Conservation (phyloP, 1,140 invertebrate genomes). For the Diprion similis region DNA sequence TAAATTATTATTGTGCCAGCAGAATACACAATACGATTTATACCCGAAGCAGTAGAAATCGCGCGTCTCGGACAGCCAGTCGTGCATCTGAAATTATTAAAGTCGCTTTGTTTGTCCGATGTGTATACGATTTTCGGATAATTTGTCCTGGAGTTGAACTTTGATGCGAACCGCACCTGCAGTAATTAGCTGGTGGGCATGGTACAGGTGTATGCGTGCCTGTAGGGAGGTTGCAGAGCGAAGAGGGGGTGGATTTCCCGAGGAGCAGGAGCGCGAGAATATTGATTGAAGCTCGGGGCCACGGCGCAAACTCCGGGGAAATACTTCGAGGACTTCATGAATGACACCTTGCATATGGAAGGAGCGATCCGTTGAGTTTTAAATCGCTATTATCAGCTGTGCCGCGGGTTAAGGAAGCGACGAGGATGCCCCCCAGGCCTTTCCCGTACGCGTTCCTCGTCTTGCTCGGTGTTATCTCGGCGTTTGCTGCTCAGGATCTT, state of each 20-base stretch:
- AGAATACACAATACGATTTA: too few relatives aligned
- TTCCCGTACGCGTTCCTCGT: background rate
- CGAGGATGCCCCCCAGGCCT: conserved; percentile 6
- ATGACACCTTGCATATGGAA: conserved; percentile 7
- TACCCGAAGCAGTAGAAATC: too few relatives aligned
- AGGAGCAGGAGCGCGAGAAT: background rate
- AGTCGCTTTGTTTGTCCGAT: too few relatives aligned
- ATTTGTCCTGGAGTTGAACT: too few relatives aligned
- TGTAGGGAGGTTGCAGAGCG: too few relatives aligned
- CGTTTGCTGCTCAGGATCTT: background rate
- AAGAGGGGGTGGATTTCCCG: background rate
- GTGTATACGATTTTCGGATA: too few relatives aligned
- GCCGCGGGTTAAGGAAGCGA: conserved; percentile 6
- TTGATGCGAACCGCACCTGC: too few relatives aligned
- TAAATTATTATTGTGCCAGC: too few relatives aligned
- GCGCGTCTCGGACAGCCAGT: too few relatives aligned
- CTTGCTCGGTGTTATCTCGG: background rate
- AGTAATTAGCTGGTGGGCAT: too few relatives aligned
- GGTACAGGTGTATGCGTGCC: too few relatives aligned
- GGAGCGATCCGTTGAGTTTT: background rate
- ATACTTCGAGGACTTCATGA: background rate
- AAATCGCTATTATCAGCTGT: background rate
- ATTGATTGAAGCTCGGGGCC: background rate
- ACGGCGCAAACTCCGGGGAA: background rate
- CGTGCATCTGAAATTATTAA: too few relatives aligned